Percentiles rank a stretch among this genome's conserved stretches.
These are phyloP conservation scores for Sthenelais limicola DNA, from an alignment of 2,888 invertebrate species.

Conservation along the genomic window DNA sequence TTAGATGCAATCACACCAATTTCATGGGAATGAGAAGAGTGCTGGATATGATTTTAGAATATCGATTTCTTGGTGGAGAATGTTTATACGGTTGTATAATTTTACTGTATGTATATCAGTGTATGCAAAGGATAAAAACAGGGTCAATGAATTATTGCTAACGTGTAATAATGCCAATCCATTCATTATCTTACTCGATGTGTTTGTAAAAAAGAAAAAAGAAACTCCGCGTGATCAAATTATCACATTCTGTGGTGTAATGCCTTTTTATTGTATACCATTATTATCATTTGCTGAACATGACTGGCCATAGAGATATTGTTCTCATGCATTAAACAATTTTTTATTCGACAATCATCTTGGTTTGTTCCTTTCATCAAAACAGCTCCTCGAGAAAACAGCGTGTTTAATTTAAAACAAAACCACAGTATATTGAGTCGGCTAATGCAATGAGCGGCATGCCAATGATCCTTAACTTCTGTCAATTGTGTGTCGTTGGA, in stretches of 20 bases:
- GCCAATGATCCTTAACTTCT: constrained; percentile 32
- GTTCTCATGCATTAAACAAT: constrained; percentile 27
- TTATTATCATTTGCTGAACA: too few relatives aligned
- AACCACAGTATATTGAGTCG: too few relatives aligned
- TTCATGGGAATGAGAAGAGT: too few relatives aligned
- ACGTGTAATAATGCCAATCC: constrained; percentile 11
- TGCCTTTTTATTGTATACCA: too few relatives aligned
- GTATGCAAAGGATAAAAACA: constrained; percentile 15
- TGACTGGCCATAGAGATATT: constrained; percentile 21
- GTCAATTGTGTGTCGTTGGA: constrained; percentile 36
- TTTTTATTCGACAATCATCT: constrained; percentile 13
- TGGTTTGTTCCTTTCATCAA: background rate
- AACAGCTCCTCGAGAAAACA: background rate
- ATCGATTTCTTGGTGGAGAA: background rate
- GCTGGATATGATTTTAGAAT: background rate
- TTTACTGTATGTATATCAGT: constrained; percentile 5
- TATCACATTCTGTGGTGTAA: background rate
- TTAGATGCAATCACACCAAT: too few relatives aligned
- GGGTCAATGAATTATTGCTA: constrained; percentile 23
- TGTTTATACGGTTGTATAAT: background rate
- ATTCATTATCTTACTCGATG: background rate
- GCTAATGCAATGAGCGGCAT: too few relatives aligned
- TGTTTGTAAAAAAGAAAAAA: too few relatives aligned
- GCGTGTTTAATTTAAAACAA: too few relatives aligned
- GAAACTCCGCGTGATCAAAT: too few relatives aligned